Percentiles rank a stretch among this genome's conserved stretches.
phyloP scores from a whole-genome alignment of 2,888 invertebrate species.

The Crocallis elinguaria region DNA sequence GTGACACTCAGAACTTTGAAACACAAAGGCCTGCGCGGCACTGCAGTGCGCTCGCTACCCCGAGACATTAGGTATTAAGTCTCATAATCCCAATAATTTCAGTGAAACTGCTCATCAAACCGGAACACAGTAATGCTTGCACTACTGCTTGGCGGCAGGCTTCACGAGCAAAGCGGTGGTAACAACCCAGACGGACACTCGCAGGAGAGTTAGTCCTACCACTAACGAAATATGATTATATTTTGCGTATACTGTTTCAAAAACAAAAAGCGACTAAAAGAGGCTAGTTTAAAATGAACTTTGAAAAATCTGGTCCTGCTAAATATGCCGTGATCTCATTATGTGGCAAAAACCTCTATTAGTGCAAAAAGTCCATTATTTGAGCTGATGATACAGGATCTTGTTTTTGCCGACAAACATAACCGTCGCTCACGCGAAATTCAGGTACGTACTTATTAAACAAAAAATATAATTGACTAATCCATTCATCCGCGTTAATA shows the following conservation, averaged over 20 bases:
- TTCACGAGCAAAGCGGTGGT: too few relatives aligned
- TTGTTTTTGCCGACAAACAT: conserved; percentile 55
- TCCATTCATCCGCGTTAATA: not conserved
- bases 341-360: conserved; percentile 63
- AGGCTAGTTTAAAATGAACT: conserved; percentile 32
- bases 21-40: too few relatives aligned
- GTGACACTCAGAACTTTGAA: too few relatives aligned
- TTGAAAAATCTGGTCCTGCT: conserved; percentile 45
- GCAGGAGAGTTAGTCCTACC: too few relatives aligned
- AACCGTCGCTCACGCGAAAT: conserved; percentile 9
- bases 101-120: too few relatives aligned
- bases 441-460: conserved; percentile 11
- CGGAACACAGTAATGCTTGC: too few relatives aligned
- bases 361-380: conserved; percentile 66
- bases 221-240: not conserved
- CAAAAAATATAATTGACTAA: conserved; percentile 23
- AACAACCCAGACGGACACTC: too few relatives aligned
- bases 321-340: conserved; percentile 65
- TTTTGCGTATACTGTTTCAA: not conserved
- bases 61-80: too few relatives aligned
- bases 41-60: too few relatives aligned
- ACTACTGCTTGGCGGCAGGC: too few relatives aligned
- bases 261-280: conserved; percentile 4
- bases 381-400: conserved; percentile 67
- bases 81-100: too few relatives aligned